Base-by-base conservation (phyloP, 1,140 invertebrate genomes). In the Mactra quadrangularis region DNA sequence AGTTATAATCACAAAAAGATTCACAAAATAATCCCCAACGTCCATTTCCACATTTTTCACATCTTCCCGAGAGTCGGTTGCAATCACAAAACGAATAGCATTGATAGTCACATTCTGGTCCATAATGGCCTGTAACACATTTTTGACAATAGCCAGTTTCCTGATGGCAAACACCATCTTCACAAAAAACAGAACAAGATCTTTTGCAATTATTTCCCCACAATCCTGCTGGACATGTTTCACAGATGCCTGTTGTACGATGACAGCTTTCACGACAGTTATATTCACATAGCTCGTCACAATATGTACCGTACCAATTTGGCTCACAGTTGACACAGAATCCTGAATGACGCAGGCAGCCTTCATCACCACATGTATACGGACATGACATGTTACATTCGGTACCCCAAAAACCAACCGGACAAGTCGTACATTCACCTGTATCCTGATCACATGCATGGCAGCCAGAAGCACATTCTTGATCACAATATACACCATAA, bases 11-110 rank as follows among this genome's bases (percentile, higher is more conserved):
- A 27, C 76, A 78, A 27, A 29, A 38, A 6, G 52, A 29, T 7
- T 38, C 11, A 52, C 76, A 78, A 4, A 22, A 29, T 9, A 29
- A 15, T 15, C 60, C 60, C 76, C 76, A 78, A 22, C 68, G 45
- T 25, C 76, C 76, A 17, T 31, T 27, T 7, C 3, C 22, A 45
- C 76, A 78, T 22, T 66, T 57, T 19, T 19, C 11, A 45, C 76
- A 78, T 17, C 25, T 27, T 4, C 76, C 62, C 15, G 60, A 33
- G 38, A 25, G 29, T 68, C 22, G 41, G n/a, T 68, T 31, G 29
- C 76, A 78, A 2, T 55, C 33, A 47, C 60, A 64, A 29, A 19
- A n/a, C 22, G 9, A 35, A 6, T 27, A 3, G 41, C 76, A 78
- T 33, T 13, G 22, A 1, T 25, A 4, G 19, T 66, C 35, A 55